phyloP scores from a whole-genome alignment of 2,888 invertebrate species.

The Autographa pulchrina region DNA sequence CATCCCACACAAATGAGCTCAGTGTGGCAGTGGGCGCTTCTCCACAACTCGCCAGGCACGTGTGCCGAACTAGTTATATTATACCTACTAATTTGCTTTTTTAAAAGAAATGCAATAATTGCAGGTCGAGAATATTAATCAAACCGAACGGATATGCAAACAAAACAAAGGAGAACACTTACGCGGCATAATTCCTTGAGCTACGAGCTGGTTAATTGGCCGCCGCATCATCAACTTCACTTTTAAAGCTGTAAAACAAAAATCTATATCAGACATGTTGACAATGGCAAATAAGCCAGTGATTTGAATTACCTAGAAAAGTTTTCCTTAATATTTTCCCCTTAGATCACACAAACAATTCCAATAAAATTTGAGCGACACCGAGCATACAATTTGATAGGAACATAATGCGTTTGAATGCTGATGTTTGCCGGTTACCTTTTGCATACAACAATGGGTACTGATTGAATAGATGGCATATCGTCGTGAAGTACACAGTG shows the following conservation, averaged over 20 bases:
- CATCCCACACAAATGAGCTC: constrained; percentile 71
- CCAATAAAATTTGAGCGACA: constrained; percentile 31
- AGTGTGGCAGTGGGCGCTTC: constrained; percentile 31
- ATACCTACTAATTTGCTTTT: constrained; percentile 27
- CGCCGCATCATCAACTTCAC: constrained; percentile 98
- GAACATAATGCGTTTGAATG: constrained; percentile 52
- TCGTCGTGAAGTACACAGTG: constrained; percentile 68
- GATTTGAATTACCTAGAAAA: constrained; percentile 28
- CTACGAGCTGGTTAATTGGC: constrained; percentile 98
- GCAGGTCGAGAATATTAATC: constrained; percentile 10
- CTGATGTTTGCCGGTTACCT: constrained; percentile 66
- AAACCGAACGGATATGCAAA: constrained; percentile 10
- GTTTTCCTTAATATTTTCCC: constrained; percentile 57
- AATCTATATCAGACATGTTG: constrained; percentile 37
- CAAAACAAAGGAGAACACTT: constrained; percentile 88
- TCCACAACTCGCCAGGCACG: constrained; percentile 20
- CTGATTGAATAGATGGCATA: constrained; percentile 73
- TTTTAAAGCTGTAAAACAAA: constrained; percentile 95
- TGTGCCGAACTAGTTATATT: constrained; percentile 9
- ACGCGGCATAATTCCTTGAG: constrained; percentile 99
- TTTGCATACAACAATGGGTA: constrained; percentile 77
- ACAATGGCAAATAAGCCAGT: constrained; percentile 21
- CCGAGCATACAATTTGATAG: constrained; percentile 42
- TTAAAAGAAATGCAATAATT: constrained; percentile 21
- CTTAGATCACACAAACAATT: constrained; percentile 23